Conservation (phyloP, 2,113 vertebrate genomes). For the Dasyurus viverrinus region DNA sequence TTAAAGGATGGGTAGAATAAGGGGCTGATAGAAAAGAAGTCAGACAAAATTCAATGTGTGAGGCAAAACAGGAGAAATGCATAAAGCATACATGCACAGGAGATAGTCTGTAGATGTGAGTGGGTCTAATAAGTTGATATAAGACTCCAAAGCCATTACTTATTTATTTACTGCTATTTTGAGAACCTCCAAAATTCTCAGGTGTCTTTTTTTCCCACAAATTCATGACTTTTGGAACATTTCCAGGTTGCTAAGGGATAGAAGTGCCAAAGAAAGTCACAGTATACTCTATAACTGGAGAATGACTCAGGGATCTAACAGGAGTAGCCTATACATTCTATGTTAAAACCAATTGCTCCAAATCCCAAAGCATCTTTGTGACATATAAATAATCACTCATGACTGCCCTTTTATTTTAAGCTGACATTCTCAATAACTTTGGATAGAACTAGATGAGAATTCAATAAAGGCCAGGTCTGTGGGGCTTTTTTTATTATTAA, state of each 20-base stretch:
- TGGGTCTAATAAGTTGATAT: neutral
- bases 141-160: neutral
- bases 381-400: slow-evolving; percentile 43
- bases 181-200: neutral
- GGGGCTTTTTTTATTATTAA: slow-evolving; percentile 69
- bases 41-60: neutral
- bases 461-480: slow-evolving; percentile 64
- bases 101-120: neutral
- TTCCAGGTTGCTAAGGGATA: slow-evolving; percentile 42
- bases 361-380: slow-evolving; percentile 45
- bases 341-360: slow-evolving; percentile 39
- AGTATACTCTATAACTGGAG: neutral
- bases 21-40: neutral
- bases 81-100: neutral
- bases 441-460: slow-evolving; percentile 33
- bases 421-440: slow-evolving; percentile 58
- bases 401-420: slow-evolving; percentile 59
- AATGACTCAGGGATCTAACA: neutral
- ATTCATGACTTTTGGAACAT: slow-evolving; percentile 39
- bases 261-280: slow-evolving; percentile 29
- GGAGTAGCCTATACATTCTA: slow-evolving; percentile 1
- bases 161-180: neutral
- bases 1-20: neutral
- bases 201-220: neutral
- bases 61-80: neutral